These are phyloP conservation scores for Odontomyia ornata DNA, from an alignment of 2,888 invertebrate species.

Conservation along the genomic window DNA sequence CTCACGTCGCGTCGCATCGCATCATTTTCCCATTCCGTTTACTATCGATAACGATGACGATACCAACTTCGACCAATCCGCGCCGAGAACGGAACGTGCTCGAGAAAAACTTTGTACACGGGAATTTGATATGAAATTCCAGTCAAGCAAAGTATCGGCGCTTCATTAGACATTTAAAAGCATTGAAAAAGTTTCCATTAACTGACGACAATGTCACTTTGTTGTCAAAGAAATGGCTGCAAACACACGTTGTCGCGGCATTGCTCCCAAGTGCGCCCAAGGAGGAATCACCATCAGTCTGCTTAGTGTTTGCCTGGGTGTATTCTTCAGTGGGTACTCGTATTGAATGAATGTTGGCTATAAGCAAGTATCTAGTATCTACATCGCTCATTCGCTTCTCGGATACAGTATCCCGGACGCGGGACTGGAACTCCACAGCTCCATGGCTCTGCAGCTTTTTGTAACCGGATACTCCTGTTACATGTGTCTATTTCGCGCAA, in stretches of 20 bases:
- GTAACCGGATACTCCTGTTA: conserved; percentile 48
- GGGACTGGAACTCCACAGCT: background rate
- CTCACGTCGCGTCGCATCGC: conserved; percentile 6
- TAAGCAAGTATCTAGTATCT: conserved; percentile 45
- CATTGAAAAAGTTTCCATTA: conserved; percentile 49
- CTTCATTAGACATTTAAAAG: conserved; percentile 50
- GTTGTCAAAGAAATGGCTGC: conserved; percentile 45
- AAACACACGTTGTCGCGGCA: conserved; percentile 42
- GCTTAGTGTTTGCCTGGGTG: background rate
- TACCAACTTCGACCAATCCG: background rate
- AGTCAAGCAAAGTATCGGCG: conserved; percentile 41
- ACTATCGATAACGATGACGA: background rate
- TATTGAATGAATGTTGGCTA: conserved; percentile 17
- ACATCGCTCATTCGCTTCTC: conserved; percentile 35
- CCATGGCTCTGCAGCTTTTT: conserved; percentile 43
- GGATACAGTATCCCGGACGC: conserved; percentile 37
- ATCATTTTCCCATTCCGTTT: background rate
- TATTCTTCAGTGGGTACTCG: background rate
- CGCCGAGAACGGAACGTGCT: conserved; percentile 7
- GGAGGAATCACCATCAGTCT: conserved; percentile 20
- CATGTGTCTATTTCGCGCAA: conserved; percentile 51
- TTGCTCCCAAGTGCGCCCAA: background rate
- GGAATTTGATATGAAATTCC: conserved; percentile 48
- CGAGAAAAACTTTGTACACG: conserved; percentile 38
- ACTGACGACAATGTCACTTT: conserved; percentile 44